Conservation (phyloP, 2,797 vertebrate species). For the Xenops minutus region DNA sequence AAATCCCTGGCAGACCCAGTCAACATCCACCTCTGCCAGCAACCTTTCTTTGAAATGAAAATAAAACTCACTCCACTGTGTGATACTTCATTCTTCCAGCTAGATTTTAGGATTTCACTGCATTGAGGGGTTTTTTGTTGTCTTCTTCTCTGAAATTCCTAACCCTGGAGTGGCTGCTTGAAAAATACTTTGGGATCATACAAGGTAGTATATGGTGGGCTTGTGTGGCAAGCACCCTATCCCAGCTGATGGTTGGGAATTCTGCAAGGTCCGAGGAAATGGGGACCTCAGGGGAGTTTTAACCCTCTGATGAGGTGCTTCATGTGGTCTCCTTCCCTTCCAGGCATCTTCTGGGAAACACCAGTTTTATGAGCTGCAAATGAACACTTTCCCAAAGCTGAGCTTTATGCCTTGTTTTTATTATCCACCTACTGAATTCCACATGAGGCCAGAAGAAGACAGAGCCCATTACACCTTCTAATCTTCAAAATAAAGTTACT, state of each 20-base stretch:
- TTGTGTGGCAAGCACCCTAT: accelerated
- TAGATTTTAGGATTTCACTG: not conserved
- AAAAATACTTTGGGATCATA: not conserved
- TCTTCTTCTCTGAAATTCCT: not conserved
- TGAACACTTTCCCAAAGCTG: not conserved
- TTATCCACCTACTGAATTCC: not conserved
- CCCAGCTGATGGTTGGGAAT: not conserved
- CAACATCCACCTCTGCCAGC: not conserved
- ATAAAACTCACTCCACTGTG: not conserved
- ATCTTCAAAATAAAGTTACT: not conserved
- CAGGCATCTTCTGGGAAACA: not conserved
- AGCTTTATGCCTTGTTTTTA: not conserved
- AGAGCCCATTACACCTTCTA: not conserved
- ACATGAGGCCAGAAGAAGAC: not conserved
- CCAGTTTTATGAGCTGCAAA: not conserved
- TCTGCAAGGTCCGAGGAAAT: not conserved
- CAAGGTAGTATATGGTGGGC: not conserved
- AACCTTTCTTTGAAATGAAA: not conserved
- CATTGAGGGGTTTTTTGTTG: accelerated
- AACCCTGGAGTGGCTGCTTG: not conserved
- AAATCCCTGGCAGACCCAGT: not conserved
- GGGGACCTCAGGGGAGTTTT: not conserved
- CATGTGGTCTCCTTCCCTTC: not conserved
- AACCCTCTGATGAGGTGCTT: not conserved
- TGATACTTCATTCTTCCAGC: not conserved